phyloP scores from a whole-genome alignment of 2,113 vertebrate species.

The Odocoileus virginianus region DNA sequence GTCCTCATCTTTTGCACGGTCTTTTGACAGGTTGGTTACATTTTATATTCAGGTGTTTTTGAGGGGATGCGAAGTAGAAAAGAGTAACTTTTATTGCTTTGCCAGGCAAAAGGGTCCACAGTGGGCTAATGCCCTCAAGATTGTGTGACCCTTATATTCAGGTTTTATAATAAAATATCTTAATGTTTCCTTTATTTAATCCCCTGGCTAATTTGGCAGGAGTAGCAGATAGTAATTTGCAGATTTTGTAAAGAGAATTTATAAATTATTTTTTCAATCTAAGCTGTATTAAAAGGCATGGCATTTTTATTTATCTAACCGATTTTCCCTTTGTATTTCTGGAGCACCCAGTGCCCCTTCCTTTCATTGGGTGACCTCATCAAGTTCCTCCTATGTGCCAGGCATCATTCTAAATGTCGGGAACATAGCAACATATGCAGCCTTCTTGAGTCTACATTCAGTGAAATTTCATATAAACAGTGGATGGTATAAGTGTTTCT shows the following conservation, averaged over 20 bases:
- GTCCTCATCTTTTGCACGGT: constrained; percentile 94
- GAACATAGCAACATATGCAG: neutral
- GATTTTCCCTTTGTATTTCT: neutral
- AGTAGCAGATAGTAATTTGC: neutral
- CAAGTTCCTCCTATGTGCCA: neutral
- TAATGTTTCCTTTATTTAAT: neutral
- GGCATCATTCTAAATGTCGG: neutral
- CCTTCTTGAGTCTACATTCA: neutral
- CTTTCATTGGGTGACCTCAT: neutral
- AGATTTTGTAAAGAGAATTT: constrained; percentile 3
- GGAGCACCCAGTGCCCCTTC: neutral
- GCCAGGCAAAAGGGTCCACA: neutral
- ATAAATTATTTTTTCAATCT: neutral
- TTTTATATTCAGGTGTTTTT: neutral
- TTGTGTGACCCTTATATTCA: neutral
- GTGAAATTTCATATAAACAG: neutral
- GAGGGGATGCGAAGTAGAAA: neutral
- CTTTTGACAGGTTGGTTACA: constrained; percentile 94
- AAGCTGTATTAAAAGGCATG: constrained; percentile 1
- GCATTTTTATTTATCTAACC: neutral
- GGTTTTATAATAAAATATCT: neutral
- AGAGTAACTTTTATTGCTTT: neutral
- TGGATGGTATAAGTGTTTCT: neutral
- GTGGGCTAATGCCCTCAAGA: neutral
- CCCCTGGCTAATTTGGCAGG: neutral